Conservation (phyloP, 2,888 invertebrate genomes). For the Tortricodes alternella region DNA sequence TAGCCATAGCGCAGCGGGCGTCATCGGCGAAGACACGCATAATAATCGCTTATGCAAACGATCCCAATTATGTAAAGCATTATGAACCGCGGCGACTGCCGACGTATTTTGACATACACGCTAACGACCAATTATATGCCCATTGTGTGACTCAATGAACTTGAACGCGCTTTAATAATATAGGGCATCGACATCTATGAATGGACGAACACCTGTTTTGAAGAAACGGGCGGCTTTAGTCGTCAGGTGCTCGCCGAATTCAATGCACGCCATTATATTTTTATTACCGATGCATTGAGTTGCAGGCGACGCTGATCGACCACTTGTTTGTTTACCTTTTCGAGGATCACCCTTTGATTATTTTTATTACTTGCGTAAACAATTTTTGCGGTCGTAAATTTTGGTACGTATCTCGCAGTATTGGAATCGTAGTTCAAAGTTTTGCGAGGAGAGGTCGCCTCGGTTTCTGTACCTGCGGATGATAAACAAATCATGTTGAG, state of each 20-base stretch:
- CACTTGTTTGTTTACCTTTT: conserved; percentile 46
- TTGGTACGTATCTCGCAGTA: no score
- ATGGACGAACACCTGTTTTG: conserved; percentile 72
- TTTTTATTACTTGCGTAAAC: conserved; percentile 30
- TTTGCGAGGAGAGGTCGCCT: conserved; percentile 41
- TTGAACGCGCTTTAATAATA: conserved; percentile 75
- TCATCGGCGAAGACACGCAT: conserved; percentile 76
- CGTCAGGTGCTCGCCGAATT: conserved; percentile 68
- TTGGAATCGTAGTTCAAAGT: no score
- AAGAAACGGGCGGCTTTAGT: conserved; percentile 53
- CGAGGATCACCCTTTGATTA: conserved; percentile 37
- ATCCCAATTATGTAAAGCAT: conserved; percentile 77
- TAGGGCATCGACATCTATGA: conserved; percentile 76
- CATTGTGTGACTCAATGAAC: conserved; percentile 78
- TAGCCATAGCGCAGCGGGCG: conserved; percentile 66
- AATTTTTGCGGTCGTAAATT: conserved; percentile 30
- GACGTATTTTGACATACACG: conserved; percentile 75
- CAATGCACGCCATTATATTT: conserved; percentile 59
- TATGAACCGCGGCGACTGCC: conserved; percentile 61
- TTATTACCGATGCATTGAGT: conserved; percentile 49
- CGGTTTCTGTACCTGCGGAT: conserved; percentile 27
- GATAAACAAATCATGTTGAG: conserved; percentile 37
- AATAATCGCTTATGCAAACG: conserved; percentile 79
- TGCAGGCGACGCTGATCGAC: conserved; percentile 40
- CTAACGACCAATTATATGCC: conserved; percentile 75